Conservation (phyloP, 2,797 vertebrate genomes). For the Ctenopoma kingsleyae region DNA sequence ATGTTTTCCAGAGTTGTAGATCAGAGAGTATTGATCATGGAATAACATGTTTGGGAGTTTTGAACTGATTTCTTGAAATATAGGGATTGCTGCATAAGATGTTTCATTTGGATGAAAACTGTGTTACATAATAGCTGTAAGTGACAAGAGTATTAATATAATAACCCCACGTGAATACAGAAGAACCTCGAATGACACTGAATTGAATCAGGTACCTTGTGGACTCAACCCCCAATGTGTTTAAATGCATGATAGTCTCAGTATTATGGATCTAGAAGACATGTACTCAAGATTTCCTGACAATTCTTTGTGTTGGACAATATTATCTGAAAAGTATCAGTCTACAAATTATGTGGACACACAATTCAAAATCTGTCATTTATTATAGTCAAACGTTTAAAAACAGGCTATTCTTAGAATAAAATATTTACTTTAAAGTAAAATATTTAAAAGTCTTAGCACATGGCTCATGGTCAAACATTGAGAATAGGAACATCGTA, state of each 20-base stretch:
- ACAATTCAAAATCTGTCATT: slow-evolving; percentile 14
- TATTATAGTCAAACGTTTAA: slow-evolving; percentile 44
- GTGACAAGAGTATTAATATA: too few relatives aligned
- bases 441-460: slow-evolving; percentile 8
- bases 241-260: background rate
- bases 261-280: background rate
- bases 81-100: too few relatives aligned
- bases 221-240: background rate
- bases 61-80: too few relatives aligned
- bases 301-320: background rate
- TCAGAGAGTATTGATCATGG: too few relatives aligned
- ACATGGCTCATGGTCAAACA: slow-evolving; percentile 83
- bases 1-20: too few relatives aligned
- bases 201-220: background rate
- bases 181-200: too few relatives aligned
- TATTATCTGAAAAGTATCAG: background rate
- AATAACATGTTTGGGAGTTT: too few relatives aligned
- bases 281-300: background rate
- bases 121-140: too few relatives aligned
- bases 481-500: slow-evolving; percentile 92
- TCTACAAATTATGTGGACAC: slow-evolving; percentile 18
- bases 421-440: background rate
- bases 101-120: too few relatives aligned
- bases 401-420: slow-evolving; percentile 11
- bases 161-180: too few relatives aligned